phyloP scores from a whole-genome alignment of 1,140 invertebrate species.

The Drosophila lini region DNA sequence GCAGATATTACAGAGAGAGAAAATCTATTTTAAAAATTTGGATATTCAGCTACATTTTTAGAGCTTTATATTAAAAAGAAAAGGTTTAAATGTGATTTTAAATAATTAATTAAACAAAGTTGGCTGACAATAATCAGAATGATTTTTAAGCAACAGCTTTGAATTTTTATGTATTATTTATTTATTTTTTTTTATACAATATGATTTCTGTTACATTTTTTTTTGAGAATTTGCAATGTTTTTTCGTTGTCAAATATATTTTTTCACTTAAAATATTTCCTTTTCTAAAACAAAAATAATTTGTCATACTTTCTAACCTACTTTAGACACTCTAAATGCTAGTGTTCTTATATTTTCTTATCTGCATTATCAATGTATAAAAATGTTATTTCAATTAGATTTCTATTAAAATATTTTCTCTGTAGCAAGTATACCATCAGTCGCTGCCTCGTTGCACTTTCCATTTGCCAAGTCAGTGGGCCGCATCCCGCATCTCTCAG shows the following conservation, averaged over 20 bases:
- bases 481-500: constrained; percentile 36
- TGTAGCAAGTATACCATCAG: constrained; percentile 12
- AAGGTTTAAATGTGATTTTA: fast-evolving
- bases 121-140: background rate
- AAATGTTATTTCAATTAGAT: background rate
- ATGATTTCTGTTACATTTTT: too few species aligned
- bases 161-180: too few species aligned
- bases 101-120: background rate
- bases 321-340: too few species aligned
- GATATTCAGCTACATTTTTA: background rate
- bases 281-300: too few species aligned
- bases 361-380: background rate
- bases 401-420: background rate
- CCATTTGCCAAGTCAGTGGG: constrained; percentile 74
- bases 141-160: too few species aligned
- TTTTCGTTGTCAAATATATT: too few species aligned
- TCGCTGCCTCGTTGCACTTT: constrained; percentile 65
- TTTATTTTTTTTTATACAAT: too few species aligned
- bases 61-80: too few species aligned
- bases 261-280: too few species aligned
- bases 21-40: background rate
- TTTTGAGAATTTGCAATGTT: too few species aligned
- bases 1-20: constrained; percentile 4
- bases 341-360: too few species aligned
- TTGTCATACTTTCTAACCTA: too few species aligned